Conservation (phyloP, 53 echinoderm and acorn worm genomes). For the Astropecten irregularis region DNA sequence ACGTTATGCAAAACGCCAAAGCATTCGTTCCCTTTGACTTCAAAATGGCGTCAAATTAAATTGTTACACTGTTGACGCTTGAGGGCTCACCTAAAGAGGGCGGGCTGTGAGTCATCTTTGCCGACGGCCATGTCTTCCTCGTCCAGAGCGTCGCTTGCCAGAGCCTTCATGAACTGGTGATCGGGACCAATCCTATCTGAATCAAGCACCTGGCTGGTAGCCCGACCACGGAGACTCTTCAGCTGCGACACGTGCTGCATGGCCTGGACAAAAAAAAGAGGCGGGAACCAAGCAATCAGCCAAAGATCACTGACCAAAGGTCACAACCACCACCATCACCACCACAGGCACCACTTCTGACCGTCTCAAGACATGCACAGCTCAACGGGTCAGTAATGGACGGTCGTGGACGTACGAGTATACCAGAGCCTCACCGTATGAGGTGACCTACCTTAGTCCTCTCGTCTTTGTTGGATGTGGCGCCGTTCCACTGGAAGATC, state of each 20-base stretch:
- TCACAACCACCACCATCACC: too few species aligned
- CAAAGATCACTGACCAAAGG: too few species aligned
- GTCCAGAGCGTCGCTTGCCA: conserved; percentile 75
- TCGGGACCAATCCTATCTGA: conserved; percentile 61
- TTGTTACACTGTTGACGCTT: too few species aligned
- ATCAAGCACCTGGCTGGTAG: conserved; percentile 78
- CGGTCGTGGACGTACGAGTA: too few species aligned
- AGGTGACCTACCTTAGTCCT: conserved; percentile 68
- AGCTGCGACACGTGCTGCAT: conserved; percentile 81
- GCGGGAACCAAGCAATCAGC: neutral
- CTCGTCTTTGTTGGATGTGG: conserved; percentile 90
- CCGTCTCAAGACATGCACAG: too few species aligned
- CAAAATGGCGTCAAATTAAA: too few species aligned
- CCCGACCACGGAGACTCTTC: conserved; percentile 81
- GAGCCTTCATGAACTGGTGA: conserved; percentile 74
- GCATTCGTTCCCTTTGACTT: too few species aligned
- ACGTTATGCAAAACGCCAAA: too few species aligned
- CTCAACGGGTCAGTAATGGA: too few species aligned
- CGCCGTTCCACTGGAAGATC: conserved; percentile 92
- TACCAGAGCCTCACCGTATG: too few species aligned
- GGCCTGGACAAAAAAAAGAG: too few species aligned
- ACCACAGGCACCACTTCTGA: too few species aligned
- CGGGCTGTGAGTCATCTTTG: conserved; percentile 68
- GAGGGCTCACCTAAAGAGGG: conserved; percentile 81
- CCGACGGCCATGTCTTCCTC: conserved; percentile 68